Base-by-base conservation (phyloP, 2,888 invertebrate genomes). In the Clivina fossor region DNA sequence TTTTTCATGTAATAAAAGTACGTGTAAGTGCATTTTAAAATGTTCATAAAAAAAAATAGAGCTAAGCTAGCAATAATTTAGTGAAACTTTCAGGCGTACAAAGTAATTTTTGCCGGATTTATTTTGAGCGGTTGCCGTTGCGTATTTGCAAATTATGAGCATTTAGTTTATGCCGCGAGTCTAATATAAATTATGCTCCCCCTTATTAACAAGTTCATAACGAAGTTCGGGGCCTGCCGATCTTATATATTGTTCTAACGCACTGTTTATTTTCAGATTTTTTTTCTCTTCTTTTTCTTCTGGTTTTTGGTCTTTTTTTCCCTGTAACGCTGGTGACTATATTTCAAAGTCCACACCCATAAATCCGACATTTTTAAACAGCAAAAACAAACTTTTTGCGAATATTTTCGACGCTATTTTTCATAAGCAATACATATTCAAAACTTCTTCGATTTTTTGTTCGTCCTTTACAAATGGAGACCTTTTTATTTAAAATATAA, bases 361-460 rank as follows among this genome's bases (percentile, higher is more conserved):
- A 47, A 47, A 47, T 47, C 32, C 33, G 32, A 9, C 32, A 32
- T 47, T 47, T 47, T 47, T 47, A 20, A 33, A 33, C 15, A 47
- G 47, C 30, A 47, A 47, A 47, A 47, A 47, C 47, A 47, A 32
- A 32, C 22, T 32, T 32, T 46, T 19, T 13, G 22, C 30, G 30
- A 33, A 20, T 33, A 47, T 47, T 47, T 11, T 20, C 33, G n/a
- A n/a, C 33, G 19, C 20, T 19, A 47, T 33, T 30, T 47, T 47
- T 32, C 47, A 32, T 47, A 32, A 47, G 33, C 32, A 47, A 47
- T 47, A 33, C 33, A 33, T 47, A 47, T 47, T 47, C 20, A 33
- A 47, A 47, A 33, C 20, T 41, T 41, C n/a, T 3, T 30, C 30
- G 26, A 7, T n/a, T n/a, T n/a, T n/a, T n/a, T n/a, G n/a, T n/a